Base-by-base conservation (phyloP, 2,113 vertebrate genomes). In the Nannobrachium achirus region DNA sequence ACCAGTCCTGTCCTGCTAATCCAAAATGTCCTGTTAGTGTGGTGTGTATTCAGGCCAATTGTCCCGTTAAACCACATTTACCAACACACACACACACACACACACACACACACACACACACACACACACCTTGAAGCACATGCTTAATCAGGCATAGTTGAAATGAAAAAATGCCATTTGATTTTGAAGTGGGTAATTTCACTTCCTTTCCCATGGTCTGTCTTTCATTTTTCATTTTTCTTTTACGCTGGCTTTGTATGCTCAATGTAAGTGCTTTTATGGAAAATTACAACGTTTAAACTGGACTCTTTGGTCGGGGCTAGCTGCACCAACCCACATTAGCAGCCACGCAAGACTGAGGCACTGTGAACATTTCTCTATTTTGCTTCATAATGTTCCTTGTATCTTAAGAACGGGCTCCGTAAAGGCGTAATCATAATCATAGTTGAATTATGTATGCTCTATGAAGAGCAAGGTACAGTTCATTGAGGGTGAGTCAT, bases 221-320 rank as follows among this genome's bases (percentile, higher is more conserved):
- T 75, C 72, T 60, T 82, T 78, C 69, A 68, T 85, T 81, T 44
- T 81, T 84, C 86, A 80, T 84, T 89, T 91, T 87, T 25, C 20
- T 25, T 25, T 75, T 79, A 56, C 74, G 73, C 68, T 68, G 74
- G 78, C 83, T 78, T 86, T 91, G 88, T 76, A 79, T 84, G 66
- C 79, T 64, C 73, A 80, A 85, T 80, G 75, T 82, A 84, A 81
- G 87, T 86, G 89, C 87, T 90, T 91, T 93, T 91, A 92, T 78
- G 76, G 84, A 83, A 91, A 91, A 93, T 92, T 90, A 91, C 83
- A 86, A 92, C 85, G 90, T 92, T 91, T 89, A 88, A 90, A 88
- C 64, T 63, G 80, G 81, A 88, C 85, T 86, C 87, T 87, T 84
- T 82, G 88, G 88, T 92, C 88, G 87, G 86, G 87, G 20, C 90